These are phyloP conservation scores for Dichetophora obliterata DNA, from an alignment of 2,888 invertebrate species.

Conservation along the genomic window DNA sequence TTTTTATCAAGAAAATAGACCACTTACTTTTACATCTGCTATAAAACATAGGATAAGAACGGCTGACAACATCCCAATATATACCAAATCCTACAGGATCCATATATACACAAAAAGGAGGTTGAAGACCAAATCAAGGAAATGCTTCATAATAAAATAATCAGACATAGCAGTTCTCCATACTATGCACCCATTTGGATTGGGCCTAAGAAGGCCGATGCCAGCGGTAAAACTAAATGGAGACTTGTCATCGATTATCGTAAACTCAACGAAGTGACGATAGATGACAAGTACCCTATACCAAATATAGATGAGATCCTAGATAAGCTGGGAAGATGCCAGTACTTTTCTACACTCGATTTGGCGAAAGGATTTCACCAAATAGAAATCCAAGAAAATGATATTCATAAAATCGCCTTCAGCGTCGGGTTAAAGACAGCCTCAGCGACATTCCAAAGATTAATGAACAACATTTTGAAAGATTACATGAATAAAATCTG, in stretches of 20 bases:
- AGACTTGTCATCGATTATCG: conserved; percentile 39
- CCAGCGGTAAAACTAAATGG: conserved; percentile 34
- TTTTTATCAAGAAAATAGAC: too few relatives aligned
- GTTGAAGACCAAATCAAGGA: conserved; percentile 19
- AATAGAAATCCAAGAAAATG: too few relatives aligned
- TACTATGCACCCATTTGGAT: conserved; percentile 39
- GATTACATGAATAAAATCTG: conserved; percentile 44
- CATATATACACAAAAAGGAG: too few relatives aligned
- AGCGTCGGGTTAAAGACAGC: conserved; percentile 42
- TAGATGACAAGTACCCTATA: conserved; percentile 27
- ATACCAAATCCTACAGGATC: too few relatives aligned
- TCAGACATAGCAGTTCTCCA: conserved; percentile 31
- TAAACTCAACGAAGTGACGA: conserved; percentile 33
- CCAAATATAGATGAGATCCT: conserved; percentile 45
- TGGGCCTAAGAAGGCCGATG: conserved; percentile 38
- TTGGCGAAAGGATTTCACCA: too few relatives aligned
- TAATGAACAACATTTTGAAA: conserved; percentile 43
- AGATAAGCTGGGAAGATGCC: too few relatives aligned
- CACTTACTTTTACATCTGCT: conserved; percentile 14
- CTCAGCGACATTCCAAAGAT: conserved; percentile 38
- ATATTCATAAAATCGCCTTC: too few relatives aligned
- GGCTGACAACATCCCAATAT: too few relatives aligned
- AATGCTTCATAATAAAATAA: conserved; percentile 36
- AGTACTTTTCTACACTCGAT: too few relatives aligned
- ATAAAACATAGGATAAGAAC: conserved; percentile 23